Conservation (phyloP, 2,113 vertebrate species). For the Corapipo altera region DNA sequence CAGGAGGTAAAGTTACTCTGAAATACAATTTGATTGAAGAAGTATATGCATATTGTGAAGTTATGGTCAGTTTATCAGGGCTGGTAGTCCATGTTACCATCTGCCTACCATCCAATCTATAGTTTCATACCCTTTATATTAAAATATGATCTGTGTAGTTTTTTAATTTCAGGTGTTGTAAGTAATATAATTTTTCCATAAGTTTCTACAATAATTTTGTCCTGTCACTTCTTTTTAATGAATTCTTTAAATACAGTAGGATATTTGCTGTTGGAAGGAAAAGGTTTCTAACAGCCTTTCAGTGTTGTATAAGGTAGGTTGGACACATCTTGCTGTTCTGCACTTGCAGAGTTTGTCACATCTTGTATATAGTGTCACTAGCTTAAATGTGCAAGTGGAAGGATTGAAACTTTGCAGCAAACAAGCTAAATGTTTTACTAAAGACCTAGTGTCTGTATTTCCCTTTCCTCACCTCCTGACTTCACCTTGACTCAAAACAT, state of each 20-base stretch:
- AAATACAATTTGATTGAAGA: background rate
- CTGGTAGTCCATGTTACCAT: background rate
- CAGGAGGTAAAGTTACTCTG: background rate
- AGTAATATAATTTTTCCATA: background rate
- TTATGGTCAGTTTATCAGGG: background rate
- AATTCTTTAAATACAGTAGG: background rate
- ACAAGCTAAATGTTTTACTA: background rate
- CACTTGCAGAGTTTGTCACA: background rate
- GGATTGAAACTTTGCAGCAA: background rate
- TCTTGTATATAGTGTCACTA: background rate
- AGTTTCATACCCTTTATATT: background rate
- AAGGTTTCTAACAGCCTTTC: background rate
- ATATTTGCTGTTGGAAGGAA: background rate
- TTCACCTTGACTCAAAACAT: background rate
- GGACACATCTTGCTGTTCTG: background rate
- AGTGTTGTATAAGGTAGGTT: background rate
- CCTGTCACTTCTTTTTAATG: background rate
- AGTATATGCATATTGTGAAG: background rate
- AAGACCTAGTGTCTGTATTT: background rate
- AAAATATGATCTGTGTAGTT: background rate
- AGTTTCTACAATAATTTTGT: background rate
- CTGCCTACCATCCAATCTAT: background rate
- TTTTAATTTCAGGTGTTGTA: background rate
- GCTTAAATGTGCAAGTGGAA: background rate
- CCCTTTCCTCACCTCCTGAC: background rate